A percentile compares a stretch with the other conserved stretches of the same genome.
phyloP scores from a whole-genome alignment of 2,888 invertebrate species.

The Epirrhoe alternata region DNA sequence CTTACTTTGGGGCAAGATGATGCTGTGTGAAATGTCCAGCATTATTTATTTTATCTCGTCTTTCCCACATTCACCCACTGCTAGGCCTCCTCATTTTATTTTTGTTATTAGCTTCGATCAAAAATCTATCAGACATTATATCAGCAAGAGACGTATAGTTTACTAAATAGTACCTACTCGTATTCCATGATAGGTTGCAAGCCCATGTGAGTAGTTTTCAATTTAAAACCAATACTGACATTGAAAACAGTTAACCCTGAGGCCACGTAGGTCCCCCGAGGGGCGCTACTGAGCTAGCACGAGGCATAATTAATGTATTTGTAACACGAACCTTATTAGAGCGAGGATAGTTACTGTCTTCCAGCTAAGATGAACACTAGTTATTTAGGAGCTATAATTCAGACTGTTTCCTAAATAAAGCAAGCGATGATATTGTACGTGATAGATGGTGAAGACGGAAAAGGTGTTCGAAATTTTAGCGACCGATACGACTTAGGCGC shows the following conservation, averaged over 20 bases:
- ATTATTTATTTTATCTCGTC: too few relatives aligned
- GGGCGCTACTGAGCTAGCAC: conserved; percentile 35
- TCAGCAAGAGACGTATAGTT: not conserved
- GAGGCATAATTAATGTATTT: conserved; percentile 64
- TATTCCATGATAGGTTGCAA: not conserved
- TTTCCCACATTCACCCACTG: too few relatives aligned
- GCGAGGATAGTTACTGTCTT: conserved; percentile 39
- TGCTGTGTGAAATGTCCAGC: too few relatives aligned
- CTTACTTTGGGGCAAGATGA: too few relatives aligned
- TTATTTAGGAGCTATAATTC: conserved; percentile 27
- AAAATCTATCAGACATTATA: too few relatives aligned
- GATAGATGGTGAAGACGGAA: too few relatives aligned
- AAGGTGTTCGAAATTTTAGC: too few relatives aligned
- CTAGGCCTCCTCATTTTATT: too few relatives aligned
- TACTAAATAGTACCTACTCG: not conserved
- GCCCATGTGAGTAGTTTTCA: not conserved
- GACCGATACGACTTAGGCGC: too few relatives aligned
- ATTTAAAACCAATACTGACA: conserved; percentile 19
- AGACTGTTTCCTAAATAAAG: conserved; percentile 1
- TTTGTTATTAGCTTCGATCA: too few relatives aligned
- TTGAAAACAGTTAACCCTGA: conserved; percentile 51
- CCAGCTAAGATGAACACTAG: conserved; percentile 38
- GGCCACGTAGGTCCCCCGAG: conserved; percentile 26
- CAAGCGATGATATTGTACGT: not conserved
- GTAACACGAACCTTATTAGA: conserved; percentile 65